Evolutionary conservation across 2,888 invertebrate genomes (phyloP), one percentile per base, ranked within the genome.

Genomic region (Zygogramma bicolorata): DNA sequence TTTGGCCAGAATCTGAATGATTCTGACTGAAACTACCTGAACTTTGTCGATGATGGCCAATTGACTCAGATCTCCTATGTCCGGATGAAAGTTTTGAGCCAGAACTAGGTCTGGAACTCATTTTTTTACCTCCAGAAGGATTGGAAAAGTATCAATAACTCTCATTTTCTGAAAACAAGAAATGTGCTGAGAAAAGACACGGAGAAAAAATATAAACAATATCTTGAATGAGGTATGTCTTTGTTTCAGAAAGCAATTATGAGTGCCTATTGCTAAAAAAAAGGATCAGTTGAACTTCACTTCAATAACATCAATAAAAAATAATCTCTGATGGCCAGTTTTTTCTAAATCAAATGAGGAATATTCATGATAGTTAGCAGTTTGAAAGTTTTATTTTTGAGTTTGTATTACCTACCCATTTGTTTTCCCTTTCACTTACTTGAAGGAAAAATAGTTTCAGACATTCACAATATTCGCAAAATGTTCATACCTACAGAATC

Each of bases 1-100:
- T 86, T 62, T 87, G 86, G 13, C 84, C 86, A 58, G 86, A 86
- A 77, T 86, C 87, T 67, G 86, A 84, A 31, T 84, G 80, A 68
- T 84, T 84, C 60, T 84, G 84, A 38, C 74, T 73, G 22, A 79
- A 79, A 72, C 77, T 78, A 61, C 79, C 63, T 18, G 85, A 86
- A 75, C 82, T 83, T 71, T 84, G 84, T 15, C 85, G 75, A 61
- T 84, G 84, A 66, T 80, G 80, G 20, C 82, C 80, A 46, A 82
- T 82, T 10, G 86, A 86, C 71, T 86, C 86, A 34, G 81, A 80
- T 75, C 86, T 79, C 76, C 84, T 81, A 65, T 86, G 86, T 60
- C 83, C 83, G 66, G 81, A 77, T 68, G 81, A 75, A 63, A 77
- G 75, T 77, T 80, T 80, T 31, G 81, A 79, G 65, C 81, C 81